These are phyloP conservation scores for Potorous gilbertii DNA, from an alignment of 2,797 vertebrate genomes.

Conservation along the genomic window DNA sequence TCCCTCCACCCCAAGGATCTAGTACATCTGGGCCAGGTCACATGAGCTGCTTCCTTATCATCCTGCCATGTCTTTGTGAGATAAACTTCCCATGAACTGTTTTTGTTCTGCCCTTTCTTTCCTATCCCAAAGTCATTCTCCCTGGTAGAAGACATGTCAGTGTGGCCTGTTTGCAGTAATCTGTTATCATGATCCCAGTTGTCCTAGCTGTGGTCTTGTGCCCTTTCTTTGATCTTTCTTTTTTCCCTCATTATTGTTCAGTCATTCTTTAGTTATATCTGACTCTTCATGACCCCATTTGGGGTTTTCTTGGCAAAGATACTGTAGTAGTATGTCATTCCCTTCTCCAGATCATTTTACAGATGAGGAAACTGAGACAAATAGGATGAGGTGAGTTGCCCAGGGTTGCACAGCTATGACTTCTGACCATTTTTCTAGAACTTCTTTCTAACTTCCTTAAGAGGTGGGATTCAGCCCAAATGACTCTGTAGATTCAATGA, in stretches of 20 bases:
- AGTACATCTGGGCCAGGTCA: not conserved
- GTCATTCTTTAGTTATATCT: too few relatives aligned
- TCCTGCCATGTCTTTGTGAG: not conserved
- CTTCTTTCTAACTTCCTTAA: not conserved
- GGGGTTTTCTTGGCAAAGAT: not conserved
- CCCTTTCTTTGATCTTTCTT: not conserved
- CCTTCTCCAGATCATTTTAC: not conserved
- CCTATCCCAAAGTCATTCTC: not conserved
- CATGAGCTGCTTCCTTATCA: not conserved
- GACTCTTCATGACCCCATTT: not conserved
- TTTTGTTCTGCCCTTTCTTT: not conserved
- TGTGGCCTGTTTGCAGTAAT: too few relatives aligned
- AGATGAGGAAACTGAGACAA: not conserved
- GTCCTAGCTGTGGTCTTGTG: not conserved
- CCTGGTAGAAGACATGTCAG: not conserved
- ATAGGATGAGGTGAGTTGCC: not conserved
- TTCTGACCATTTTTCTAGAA: not conserved
- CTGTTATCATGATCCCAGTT: too few relatives aligned
- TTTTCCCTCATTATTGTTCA: not conserved
- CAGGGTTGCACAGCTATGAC: not conserved
- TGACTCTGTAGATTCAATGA: not conserved
- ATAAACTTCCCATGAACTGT: not conserved
- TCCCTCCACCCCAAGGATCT: not conserved
- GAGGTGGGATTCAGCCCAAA: not conserved
- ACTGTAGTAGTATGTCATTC: not conserved